Conservation (phyloP, 2,888 invertebrate species). For the Leuctra nigra region DNA sequence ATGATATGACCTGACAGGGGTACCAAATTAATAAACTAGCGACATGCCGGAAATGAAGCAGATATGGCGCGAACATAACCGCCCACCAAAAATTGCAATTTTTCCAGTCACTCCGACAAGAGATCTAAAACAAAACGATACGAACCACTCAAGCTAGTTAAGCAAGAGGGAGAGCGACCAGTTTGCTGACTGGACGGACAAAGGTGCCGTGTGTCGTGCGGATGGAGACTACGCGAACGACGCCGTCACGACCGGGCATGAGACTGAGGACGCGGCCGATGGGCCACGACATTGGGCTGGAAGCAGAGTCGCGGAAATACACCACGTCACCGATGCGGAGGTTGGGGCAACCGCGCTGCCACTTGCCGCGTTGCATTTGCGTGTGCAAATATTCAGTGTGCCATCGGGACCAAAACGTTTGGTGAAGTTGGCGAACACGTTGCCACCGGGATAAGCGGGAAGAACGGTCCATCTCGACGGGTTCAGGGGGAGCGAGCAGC, state of each 20-base stretch:
- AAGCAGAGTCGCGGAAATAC: not conserved
- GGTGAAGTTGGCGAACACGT: too few species aligned
- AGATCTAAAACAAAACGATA: not conserved
- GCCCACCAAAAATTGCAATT: not conserved
- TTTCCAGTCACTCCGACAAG: not conserved
- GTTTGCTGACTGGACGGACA: too few species aligned
- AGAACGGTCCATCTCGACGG: too few species aligned
- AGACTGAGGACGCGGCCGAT: not conserved
- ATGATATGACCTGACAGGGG: too few species aligned
- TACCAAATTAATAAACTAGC: too few species aligned
- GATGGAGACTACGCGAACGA: too few species aligned
- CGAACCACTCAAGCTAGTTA: not conserved
- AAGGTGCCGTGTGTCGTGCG: too few species aligned
- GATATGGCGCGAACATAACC: too few species aligned
- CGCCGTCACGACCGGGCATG: not conserved
- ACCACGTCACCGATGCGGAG: not conserved
- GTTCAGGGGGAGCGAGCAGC: too few species aligned
- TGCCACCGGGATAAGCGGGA: too few species aligned
- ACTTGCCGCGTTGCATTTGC: conserved; percentile 30
- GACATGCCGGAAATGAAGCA: too few species aligned
- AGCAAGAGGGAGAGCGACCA: not conserved
- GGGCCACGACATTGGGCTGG: not conserved
- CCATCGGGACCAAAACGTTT: too few species aligned
- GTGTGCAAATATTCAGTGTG: conserved; percentile 24
- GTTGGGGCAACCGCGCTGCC: conserved; percentile 18